Evolutionary conservation across 2,888 invertebrate species (phyloP), one percentile per base, ranked within the genome.

Genomic region (Mythimna albipuncta): DNA sequence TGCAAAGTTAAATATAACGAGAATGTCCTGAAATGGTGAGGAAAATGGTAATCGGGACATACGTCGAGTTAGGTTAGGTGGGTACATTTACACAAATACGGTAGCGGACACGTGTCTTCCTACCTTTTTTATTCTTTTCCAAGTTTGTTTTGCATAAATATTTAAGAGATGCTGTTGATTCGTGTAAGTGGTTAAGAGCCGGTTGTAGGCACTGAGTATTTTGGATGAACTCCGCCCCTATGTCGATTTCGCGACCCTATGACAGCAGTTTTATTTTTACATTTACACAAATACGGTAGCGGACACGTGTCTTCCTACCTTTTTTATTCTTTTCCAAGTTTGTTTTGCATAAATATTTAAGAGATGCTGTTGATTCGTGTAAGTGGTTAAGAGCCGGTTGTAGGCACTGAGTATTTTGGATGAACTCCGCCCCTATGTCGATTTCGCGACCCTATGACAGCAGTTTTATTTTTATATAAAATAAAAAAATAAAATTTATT

Each of bases 1-100:
- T 72, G 52, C 55, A 57, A 32, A 68, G 57, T 82, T 68, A 82
- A 82, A 82, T 78, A 72, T 79, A 62, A 64, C 72, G 67, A 79
- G 59, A 64, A 79, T 68, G 41, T 64, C 26, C 72, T 26, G 54
- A 58, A 64, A 70, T 65, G 35, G 38, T 10, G 57, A 54, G 52
- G 59, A 21, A 64, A 58, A 65, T 64, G 58, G 41, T 52, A 58
- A 69, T 44, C 32, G 41, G 41, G 50, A 63, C 64, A 64, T 61
- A 59, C 64, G 78, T 77, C 35, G 64, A 63, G 26, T 52, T 32
- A 50, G 64, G 41, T 59, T 64, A 67, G 50, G 64, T 68, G 64
- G 52, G 44, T 58, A 41, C 41, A 19, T 50, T 26, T 57, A 54
- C 44, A 52, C 26, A 32, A 21, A 26, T 3, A 50, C 4, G 38